Conservation (phyloP, 2,888 invertebrate genomes). For the Helobdella robusta region DNA sequence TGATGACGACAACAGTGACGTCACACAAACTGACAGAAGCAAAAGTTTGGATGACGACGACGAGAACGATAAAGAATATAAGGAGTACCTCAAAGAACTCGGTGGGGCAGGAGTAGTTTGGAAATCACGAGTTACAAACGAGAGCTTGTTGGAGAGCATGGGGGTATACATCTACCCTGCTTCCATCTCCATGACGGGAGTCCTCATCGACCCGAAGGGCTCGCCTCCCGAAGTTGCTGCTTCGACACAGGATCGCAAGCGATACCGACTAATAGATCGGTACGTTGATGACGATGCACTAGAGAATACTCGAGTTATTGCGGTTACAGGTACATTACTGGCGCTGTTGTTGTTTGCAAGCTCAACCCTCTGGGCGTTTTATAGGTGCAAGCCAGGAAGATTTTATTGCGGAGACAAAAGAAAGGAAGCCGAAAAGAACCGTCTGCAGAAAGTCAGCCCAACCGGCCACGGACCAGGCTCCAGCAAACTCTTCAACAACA, state of each 20-base stretch:
- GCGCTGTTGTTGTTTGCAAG: slow-evolving; percentile 34
- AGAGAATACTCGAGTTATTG: slow-evolving; percentile 38
- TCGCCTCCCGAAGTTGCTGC: neutral
- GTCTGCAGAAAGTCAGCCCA: neutral
- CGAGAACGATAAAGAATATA: neutral
- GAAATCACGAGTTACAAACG: neutral
- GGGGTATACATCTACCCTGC: slow-evolving; percentile 5
- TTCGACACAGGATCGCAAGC: neutral
- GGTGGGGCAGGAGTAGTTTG: slow-evolving; percentile 23
- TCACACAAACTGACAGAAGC: neutral
- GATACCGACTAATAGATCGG: neutral
- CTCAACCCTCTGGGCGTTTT: slow-evolving; percentile 35
- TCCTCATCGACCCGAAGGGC: neutral
- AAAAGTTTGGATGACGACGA: neutral
- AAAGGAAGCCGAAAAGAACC: neutral
- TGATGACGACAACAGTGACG: neutral
- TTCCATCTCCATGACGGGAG: neutral
- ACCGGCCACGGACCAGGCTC: slow-evolving; percentile 1
- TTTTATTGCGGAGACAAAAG: slow-evolving; percentile 5
- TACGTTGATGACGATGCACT: neutral
- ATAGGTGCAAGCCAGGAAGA: slow-evolving; percentile 36
- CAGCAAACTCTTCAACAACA: neutral
- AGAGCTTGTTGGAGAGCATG: slow-evolving; percentile 18
- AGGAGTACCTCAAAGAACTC: neutral
- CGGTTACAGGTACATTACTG: slow-evolving; percentile 36